phyloP scores from a whole-genome alignment of 2,888 invertebrate genomes.

The Hetaerina titia region DNA sequence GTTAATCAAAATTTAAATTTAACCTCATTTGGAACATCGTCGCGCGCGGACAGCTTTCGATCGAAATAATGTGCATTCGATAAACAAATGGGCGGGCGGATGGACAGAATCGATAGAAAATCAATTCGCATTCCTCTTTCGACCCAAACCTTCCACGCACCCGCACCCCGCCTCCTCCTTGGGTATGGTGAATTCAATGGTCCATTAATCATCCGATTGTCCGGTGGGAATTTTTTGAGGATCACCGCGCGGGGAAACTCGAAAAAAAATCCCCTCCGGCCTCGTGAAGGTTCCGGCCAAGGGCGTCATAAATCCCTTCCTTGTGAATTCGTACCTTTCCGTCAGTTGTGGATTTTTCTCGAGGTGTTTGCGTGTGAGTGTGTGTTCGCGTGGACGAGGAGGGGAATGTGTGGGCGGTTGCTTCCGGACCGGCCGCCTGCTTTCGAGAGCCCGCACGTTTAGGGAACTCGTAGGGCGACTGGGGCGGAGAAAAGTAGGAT shows the following conservation, averaged over 20 bases:
- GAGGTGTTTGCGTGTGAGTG: neutral
- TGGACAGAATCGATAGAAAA: neutral
- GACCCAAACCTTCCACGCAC: neutral
- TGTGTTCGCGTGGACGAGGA: neutral
- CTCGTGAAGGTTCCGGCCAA: neutral
- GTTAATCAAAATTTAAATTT: neutral
- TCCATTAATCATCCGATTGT: slow-evolving; percentile 6
- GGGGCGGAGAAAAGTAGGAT: no score
- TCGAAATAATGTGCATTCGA: neutral
- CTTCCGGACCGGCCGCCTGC: no score
- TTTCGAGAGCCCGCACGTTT: no score
- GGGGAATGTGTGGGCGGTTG: neutral
- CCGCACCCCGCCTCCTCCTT: neutral
- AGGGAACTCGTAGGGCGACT: no score
- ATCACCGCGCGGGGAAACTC: neutral
- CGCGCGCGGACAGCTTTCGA: neutral
- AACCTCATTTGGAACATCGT: neutral
- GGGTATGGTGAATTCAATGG: neutral
- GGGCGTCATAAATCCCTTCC: slow-evolving; percentile 11
- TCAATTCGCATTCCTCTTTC: neutral
- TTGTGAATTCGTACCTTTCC: neutral
- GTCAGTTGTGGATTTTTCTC: neutral
- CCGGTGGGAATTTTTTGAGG: neutral
- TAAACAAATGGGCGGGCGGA: neutral
- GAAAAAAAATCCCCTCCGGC: no score